These are phyloP conservation scores for Oryctes rhinoceros DNA, from an alignment of 1,140 invertebrate species.

Conservation along the genomic window DNA sequence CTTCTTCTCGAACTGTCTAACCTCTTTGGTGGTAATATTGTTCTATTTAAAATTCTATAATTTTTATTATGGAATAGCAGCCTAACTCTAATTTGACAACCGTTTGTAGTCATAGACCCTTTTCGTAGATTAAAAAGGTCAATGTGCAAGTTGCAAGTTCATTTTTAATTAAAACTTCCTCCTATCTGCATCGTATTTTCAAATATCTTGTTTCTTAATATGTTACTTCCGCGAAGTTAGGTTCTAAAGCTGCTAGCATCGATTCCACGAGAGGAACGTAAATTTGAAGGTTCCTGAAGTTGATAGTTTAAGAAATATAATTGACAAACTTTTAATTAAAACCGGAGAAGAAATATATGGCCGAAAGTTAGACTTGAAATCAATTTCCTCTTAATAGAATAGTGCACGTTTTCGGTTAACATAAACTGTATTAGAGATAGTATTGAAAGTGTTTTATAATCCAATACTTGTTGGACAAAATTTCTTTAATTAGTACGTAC, in stretches of 20 bases:
- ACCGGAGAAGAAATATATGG: not conserved
- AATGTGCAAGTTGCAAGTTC: not conserved
- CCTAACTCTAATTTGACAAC: not conserved
- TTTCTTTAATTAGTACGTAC: too few species aligned
- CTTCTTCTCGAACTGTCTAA: not conserved
- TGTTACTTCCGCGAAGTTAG: not conserved
- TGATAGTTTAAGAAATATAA: conserved; percentile 16
- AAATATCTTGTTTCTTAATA: not conserved
- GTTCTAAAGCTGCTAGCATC: not conserved
- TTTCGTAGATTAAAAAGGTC: not conserved
- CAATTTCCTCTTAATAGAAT: not conserved
- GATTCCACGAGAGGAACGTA: not conserved
- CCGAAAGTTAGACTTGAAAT: not conserved
- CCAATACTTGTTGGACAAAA: too few species aligned
- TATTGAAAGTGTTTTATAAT: too few species aligned
- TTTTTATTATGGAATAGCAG: too few species aligned
- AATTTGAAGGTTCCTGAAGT: not conserved
- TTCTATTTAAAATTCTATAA: not conserved
- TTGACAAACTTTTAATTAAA: conserved; percentile 7
- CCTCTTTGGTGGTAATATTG: not conserved
- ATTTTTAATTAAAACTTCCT: not conserved
- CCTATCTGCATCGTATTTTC: not conserved
- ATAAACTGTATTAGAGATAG: too few species aligned
- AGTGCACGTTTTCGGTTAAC: not conserved
- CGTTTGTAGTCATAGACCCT: not conserved